These are phyloP conservation scores for Apotomis betuletana DNA, from an alignment of 2,888 invertebrate genomes.

Conservation along the genomic window DNA sequence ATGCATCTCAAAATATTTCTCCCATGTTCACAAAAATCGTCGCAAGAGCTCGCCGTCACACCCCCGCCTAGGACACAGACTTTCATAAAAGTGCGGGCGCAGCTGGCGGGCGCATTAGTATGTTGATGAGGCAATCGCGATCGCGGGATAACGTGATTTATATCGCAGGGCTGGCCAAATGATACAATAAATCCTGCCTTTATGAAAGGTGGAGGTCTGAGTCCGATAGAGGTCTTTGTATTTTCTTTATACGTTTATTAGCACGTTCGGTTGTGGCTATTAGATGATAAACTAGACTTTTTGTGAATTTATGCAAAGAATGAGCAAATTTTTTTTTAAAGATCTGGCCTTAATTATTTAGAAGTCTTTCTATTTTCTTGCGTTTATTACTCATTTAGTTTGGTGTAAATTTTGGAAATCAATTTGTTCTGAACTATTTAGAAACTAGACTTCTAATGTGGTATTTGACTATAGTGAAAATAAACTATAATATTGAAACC, in stretches of 20 bases:
- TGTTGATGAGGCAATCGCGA: constrained; percentile 83
- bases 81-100: constrained; percentile 62
- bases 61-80: constrained; percentile 45
- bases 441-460: too few relatives aligned
- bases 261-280: not conserved
- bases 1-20: not conserved
- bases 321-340: too few relatives aligned
- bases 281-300: too few relatives aligned
- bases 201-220: constrained; percentile 25
- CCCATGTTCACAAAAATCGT: not conserved
- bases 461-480: too few relatives aligned
- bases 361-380: too few relatives aligned
- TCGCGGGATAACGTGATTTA: constrained; percentile 80
- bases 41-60: constrained; percentile 8
- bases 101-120: constrained; percentile 80
- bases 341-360: too few relatives aligned
- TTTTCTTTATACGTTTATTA: not conserved
- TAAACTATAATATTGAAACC: too few relatives aligned
- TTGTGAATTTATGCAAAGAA: too few relatives aligned
- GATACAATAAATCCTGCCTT: constrained; percentile 35
- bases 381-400: too few relatives aligned
- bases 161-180: constrained; percentile 62
- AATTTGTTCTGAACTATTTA: too few relatives aligned
- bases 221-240: not conserved
- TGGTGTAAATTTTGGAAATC: too few relatives aligned